Conservation (phyloP, 1,140 invertebrate species). For the Aphidius ervi region DNA sequence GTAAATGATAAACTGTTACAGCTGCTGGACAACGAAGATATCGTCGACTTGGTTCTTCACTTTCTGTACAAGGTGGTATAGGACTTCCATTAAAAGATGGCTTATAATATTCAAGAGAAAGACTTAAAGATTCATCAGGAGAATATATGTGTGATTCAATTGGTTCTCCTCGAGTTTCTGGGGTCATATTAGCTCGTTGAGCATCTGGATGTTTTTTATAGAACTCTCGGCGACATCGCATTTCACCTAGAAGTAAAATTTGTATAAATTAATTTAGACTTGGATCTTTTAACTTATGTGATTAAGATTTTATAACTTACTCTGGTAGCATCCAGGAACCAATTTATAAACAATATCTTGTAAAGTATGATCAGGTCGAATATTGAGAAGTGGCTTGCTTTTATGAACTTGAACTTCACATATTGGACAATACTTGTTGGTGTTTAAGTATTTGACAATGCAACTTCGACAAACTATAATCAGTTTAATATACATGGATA, state of each 20-base stretch:
- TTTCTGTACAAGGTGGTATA: constrained; percentile 24
- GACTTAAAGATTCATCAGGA: constrained; percentile 67
- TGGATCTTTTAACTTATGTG: no score
- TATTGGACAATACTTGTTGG: constrained; percentile 75
- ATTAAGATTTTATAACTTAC: constrained; percentile 47
- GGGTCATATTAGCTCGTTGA: constrained; percentile 37
- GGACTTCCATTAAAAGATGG: constrained; percentile 42
- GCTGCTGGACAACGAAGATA: constrained; percentile 72
- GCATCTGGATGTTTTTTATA: constrained; percentile 61
- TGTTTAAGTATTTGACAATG: constrained; percentile 76
- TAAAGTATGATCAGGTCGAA: constrained; percentile 69
- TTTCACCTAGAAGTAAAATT: constrained; percentile 58
- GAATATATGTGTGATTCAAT: constrained; percentile 62
- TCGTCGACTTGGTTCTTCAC: constrained; percentile 35
- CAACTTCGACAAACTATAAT: constrained; percentile 79
- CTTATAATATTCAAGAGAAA: constrained; percentile 68
- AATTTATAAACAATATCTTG: constrained; percentile 85
- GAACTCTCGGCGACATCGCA: constrained; percentile 67
- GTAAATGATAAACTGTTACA: constrained; percentile 65
- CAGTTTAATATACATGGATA: constrained; percentile 14
- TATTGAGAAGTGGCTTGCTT: constrained; percentile 67
- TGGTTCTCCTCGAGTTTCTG: constrained; percentile 60
- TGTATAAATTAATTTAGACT: constrained; percentile 5
- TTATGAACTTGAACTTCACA: constrained; percentile 75
- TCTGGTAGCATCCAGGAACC: constrained; percentile 74